These are phyloP conservation scores for Trichopria drosophilae DNA, from an alignment of 2,888 invertebrate genomes.

Conservation along the genomic window DNA sequence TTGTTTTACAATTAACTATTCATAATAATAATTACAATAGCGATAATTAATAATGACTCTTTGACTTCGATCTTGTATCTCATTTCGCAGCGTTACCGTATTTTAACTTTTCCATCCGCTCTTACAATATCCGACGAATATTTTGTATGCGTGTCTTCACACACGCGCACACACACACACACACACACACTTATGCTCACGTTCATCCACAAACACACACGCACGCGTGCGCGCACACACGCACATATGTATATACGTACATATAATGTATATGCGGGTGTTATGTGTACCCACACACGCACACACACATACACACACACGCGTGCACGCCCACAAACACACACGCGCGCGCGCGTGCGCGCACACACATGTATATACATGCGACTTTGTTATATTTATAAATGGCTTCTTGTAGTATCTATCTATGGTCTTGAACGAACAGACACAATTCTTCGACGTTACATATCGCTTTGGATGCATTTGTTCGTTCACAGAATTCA, in stretches of 20 bases:
- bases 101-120: too few relatives aligned
- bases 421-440: slow-evolving; percentile 30
- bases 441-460: too few relatives aligned
- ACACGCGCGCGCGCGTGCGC: slow-evolving; percentile 27
- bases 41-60: too few relatives aligned
- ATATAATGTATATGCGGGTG: slow-evolving; percentile 30
- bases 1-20: too few relatives aligned
- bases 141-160: slow-evolving; percentile 36
- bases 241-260: slow-evolving; percentile 31
- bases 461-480: too few relatives aligned
- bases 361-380: slow-evolving; percentile 30
- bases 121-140: slow-evolving; percentile 40
- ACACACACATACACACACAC: slow-evolving; percentile 35
- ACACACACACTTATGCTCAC: slow-evolving; percentile 34
- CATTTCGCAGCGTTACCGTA: too few relatives aligned
- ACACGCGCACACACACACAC: slow-evolving; percentile 36
- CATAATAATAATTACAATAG: too few relatives aligned
- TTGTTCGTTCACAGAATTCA: too few relatives aligned
- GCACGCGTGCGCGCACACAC: slow-evolving; percentile 25
- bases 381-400: slow-evolving; percentile 31
- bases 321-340: slow-evolving; percentile 34
- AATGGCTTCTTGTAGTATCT: slow-evolving; percentile 34
- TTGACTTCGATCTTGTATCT: too few relatives aligned
- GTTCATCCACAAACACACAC: slow-evolving; percentile 34
- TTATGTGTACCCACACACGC: slow-evolving; percentile 37